Evolutionary conservation across 2,113 vertebrate species (phyloP), one percentile per base, ranked within the genome.

Genomic region (Rhinogobius similis): DNA sequence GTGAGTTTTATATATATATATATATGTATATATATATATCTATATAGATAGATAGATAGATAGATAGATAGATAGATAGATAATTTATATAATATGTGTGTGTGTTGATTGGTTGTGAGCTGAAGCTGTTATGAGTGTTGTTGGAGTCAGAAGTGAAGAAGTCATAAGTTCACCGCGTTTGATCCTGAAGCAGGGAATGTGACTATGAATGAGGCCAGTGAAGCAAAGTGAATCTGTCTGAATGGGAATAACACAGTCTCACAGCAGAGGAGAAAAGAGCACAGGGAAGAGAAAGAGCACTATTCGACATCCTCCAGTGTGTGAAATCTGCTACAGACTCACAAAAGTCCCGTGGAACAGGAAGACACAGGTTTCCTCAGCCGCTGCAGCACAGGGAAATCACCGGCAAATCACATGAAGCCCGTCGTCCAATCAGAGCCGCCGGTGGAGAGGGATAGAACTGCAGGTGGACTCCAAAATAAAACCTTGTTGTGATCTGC

Each of bases 401-500:
- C 81, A 73, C n/a, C 14, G 67, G 71, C 41, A 65, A 84, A 79
- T 87, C 85, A 85, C 82, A 74, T 86, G 81, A 58, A 79, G 23
- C 29, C 72, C 38, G 4, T 32, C 68, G 4, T 76, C 87, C 85
- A 89, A 89, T 91, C 79, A 82, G 77, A 81, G 62, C 39, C 20
- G 67, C 44, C 16, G 59, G 23, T 38, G 76, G 70, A 66, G 39
- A 69, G 59, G 0, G n/a, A 44, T 29, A 82, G 78, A 66, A 78
- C 53, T 76, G 56, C 83, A 71, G 24, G 20, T 53, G 36, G 75
- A 65, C 12, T 53, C 55, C 79, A 82, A 82, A 87, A 87, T 77
- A 84, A 85, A 88, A 78, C 68, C 52, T 63, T 79, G 91, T 91
- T 90, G 87, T 90, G 88, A 84, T 83, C 93, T 94, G 93, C 94